Evolutionary conservation across 92 coral and sea anemone species (phyloP).

Genomic region (Phenganax marumi): DNA sequence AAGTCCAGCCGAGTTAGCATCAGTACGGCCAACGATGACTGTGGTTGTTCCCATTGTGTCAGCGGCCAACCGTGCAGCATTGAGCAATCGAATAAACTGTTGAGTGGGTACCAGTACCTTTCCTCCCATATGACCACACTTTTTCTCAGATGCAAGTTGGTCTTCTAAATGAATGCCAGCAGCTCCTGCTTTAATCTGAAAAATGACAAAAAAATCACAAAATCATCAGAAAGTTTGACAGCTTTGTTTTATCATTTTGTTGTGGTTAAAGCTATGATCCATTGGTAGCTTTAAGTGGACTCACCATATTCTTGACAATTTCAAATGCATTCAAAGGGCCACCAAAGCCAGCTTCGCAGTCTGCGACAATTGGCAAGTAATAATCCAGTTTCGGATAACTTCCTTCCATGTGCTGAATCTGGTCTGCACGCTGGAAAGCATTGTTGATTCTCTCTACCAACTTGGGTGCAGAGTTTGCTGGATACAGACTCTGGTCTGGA

Average conservation of each 20-base stretch:
- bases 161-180: conserved; percentile 96
- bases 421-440: conserved; percentile 90
- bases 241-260: too few relatives aligned
- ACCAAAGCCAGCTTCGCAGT: conserved; percentile 98
- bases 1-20: conserved; percentile 91
- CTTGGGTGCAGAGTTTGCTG: conserved; percentile 91
- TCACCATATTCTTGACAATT: conserved; percentile 84
- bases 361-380: conserved; percentile 90
- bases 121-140: conserved; percentile 99
- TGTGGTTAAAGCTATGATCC: not conserved
- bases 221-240: too few relatives aligned
- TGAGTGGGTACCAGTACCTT: conserved; percentile 92
- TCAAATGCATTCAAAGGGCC: conserved; percentile 97
- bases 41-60: conserved; percentile 85
- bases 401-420: conserved; percentile 96
- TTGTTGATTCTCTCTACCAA: conserved; percentile 94
- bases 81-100: conserved; percentile 85
- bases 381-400: conserved; percentile 63
- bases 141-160: conserved; percentile 98
- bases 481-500: conserved; percentile 96
- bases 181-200: conserved; percentile 90
- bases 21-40: conserved; percentile 91
- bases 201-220: not conserved
- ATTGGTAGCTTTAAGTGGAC: not conserved
- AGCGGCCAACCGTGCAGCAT: conserved; percentile 95